Conservation (phyloP, 2,113 vertebrate species). For the Furnarius figulus region DNA sequence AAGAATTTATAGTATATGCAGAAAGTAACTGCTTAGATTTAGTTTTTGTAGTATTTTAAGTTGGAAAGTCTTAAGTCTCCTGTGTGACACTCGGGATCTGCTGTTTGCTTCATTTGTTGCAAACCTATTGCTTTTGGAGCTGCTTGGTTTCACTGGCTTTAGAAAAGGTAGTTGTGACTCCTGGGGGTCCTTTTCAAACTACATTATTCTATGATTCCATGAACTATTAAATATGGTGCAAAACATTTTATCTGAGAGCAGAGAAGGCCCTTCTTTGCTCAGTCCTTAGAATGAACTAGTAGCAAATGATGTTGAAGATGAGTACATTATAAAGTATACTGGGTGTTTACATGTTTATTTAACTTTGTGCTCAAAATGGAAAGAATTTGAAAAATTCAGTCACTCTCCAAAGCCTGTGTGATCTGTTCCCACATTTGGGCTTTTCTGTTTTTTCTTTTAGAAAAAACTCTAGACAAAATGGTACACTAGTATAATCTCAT, state of each 20-base stretch:
- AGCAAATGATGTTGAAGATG: background rate
- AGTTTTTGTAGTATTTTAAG: background rate
- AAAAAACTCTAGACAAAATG: background rate
- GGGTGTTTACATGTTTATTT: background rate
- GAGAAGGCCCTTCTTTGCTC: background rate
- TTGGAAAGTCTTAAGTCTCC: background rate
- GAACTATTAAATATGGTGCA: background rate
- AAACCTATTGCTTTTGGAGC: background rate
- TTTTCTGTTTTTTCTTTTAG: background rate
- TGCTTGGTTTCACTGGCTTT: background rate
- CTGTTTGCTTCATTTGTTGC: background rate
- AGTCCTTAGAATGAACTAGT: background rate
- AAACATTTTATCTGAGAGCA: background rate
- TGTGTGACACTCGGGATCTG: background rate
- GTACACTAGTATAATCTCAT: too few relatives aligned
- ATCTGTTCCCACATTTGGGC: background rate
- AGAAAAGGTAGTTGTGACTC: background rate
- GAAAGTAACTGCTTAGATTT: background rate
- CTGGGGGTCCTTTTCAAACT: background rate
- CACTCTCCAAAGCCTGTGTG: background rate
- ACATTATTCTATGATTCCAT: accelerated
- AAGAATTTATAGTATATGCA: background rate
- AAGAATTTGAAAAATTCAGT: background rate
- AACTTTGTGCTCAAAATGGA: background rate
- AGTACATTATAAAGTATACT: background rate